phyloP scores from a whole-genome alignment of 1,140 invertebrate species.

The Sarcophaga bullata region DNA sequence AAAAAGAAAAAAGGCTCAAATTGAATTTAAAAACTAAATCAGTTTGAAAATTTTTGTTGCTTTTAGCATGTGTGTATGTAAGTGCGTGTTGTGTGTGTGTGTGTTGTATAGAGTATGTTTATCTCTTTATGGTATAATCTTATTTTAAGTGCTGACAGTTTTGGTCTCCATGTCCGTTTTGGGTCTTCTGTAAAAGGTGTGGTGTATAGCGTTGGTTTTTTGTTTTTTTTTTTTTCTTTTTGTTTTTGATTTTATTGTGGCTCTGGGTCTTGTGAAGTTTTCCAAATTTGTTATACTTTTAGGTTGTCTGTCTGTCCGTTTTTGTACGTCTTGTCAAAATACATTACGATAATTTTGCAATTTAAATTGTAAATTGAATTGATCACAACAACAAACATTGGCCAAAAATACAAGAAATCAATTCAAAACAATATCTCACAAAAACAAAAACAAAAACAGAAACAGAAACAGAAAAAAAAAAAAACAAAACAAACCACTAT shows the following conservation, averaged over 20 bases:
- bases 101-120: conserved; percentile 15
- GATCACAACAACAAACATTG: neutral
- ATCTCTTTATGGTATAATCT: conserved; percentile 60
- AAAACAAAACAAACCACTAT: neutral
- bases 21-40: conserved; percentile 27
- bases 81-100: neutral
- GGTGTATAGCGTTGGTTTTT: conserved; percentile 11
- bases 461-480: neutral
- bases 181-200: conserved; percentile 39
- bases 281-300: conserved; percentile 41
- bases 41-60: neutral
- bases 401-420: too few species aligned
- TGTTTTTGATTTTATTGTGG: neutral
- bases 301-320: neutral
- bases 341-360: conserved; percentile 40
- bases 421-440: too few species aligned
- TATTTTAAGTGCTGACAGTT: conserved; percentile 61
- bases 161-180: conserved; percentile 40
- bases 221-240: neutral
- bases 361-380: conserved; percentile 40
- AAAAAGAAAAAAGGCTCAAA: neutral
- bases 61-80: neutral
- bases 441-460: too few species aligned
- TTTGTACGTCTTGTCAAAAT: conserved; percentile 31
- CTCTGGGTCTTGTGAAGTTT: conserved; percentile 8